Base-by-base conservation (phyloP, 2,888 invertebrate species). In the Leptopilina drosophilae region DNA sequence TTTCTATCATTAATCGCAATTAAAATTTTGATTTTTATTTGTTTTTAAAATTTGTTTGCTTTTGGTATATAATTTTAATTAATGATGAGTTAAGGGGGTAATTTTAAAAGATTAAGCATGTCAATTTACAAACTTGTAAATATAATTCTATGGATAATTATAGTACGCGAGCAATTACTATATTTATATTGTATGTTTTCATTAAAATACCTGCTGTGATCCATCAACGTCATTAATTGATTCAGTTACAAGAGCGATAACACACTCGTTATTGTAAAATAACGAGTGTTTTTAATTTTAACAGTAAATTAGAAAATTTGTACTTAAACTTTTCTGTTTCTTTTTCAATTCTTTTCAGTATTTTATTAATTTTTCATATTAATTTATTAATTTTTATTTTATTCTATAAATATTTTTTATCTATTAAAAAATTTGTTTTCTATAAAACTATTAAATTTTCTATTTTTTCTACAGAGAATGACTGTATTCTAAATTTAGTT, bases 211-310 rank as follows among this genome's bases (percentile, higher is more conserved):
- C 26, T 14, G 14, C 53, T 33, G 53, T 20, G 26, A 69, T 49
- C 14, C 53, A 69, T 53, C 53, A 53, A 56, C 26, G 53, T 33
- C 26, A 56, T 33, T 69, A 69, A 33, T 33, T 69, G 53, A 69
- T 33, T 56, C n/a, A 26, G 53, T 53, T 26, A n/a, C 9, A 26
- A 69, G 14, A 12, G 20, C 20, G 69, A 46, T 67, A 20, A 9
- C 11, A 14, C 20, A 62, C 20, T 20, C 62, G 62, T 62, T 62
- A n/a, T n/a, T n/a, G n/a, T n/a, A n/a, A n/a, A n/a, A n/a, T n/a
- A n/a, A n/a, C n/a, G n/a, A n/a, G n/a, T n/a, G n/a, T 20, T 20
- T 62, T 8, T 62, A 7, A 2, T 62, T 20, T 62, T 20, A 20
- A 8, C 42, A 8, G 42, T 20, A 62, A 3, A 20, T 15, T 62